Base-by-base conservation (phyloP, 2,888 invertebrate species). In the Latheticus oryzae region DNA sequence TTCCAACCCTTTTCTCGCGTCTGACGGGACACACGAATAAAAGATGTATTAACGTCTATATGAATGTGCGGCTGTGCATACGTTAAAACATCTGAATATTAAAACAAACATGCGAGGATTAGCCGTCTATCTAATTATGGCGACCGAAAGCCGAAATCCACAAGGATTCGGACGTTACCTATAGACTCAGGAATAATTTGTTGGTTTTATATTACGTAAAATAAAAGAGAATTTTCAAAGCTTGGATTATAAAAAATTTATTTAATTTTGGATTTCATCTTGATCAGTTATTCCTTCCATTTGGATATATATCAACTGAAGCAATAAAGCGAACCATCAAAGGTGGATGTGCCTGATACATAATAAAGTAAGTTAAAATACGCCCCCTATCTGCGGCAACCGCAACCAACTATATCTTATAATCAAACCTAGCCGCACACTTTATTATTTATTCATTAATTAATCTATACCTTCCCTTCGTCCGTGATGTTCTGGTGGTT, bases 371-470 rank as follows among this genome's bases (percentile, higher is more conserved):
- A 67, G 69, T 69, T 71, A 70, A 74, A 72, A 71, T 72, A 72
- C 67, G 66, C 69, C 68, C 66, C 67, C 63, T 65, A 61, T 66
- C 63, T 67, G 60, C 63, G 61, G 52, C 61, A 61, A 60, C 69
- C 70, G 67, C 70, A 70, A 67, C 72, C 71, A 68, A 70, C 73
- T 70, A 73, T 76, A 76, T 75, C 76, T 76, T 76, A 76, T 75
- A 76, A 77, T 77, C 76, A 77, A 75, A 74, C 74, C 71, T 68
- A 67, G 69, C 70, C 72, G 71, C 70, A 68, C 68, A 65, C 71
- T 71, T 62, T 73, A 77, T 78, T 76, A 78, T 76, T 78, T 78
- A 79, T 79, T 78, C 78, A 78, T 78, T 78, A 78, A 79, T 78
- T 78, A 79, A 78, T 78, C 77, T 77, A 76, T 76, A 71, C 73